Conservation (phyloP, 2,797 vertebrate species). For the Acropternis orthonyx region DNA sequence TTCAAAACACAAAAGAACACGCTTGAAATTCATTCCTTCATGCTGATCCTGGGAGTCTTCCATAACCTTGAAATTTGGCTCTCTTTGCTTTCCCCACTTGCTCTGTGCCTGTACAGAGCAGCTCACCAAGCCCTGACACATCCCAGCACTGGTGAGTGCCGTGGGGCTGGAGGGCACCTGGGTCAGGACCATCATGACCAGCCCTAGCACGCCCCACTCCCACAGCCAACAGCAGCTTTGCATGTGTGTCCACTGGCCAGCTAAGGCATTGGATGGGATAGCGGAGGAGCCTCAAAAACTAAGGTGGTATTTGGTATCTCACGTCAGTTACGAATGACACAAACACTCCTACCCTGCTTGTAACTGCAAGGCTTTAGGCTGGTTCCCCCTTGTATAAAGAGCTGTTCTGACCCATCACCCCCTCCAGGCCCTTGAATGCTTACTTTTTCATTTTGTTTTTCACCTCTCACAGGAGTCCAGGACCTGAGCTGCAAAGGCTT, state of each 20-base stretch:
- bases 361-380: neutral
- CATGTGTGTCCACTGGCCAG: rapidly evolving
- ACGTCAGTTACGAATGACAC: neutral
- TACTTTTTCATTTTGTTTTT: neutral
- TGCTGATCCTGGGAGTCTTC: constrained; percentile 10
- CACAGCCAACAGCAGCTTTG: neutral
- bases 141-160: rapidly evolving
- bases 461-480: rapidly evolving
- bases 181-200: neutral
- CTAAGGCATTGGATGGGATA: rapidly evolving
- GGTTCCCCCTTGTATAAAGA: neutral
- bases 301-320: neutral
- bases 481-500: neutral
- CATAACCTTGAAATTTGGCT: constrained; percentile 33
- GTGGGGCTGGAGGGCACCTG: rapidly evolving
- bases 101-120: rapidly evolving
- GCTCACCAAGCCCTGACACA: rapidly evolving
- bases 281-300: neutral
- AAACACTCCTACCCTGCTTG: rapidly evolving
- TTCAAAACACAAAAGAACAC: neutral
- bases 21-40: constrained; percentile 17
- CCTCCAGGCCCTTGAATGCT: neutral
- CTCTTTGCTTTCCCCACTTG: neutral
- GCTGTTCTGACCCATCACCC: rapidly evolving
- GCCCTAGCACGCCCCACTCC: neutral